Conservation (phyloP, 2,113 vertebrate species). For the Cricetomys ansorgei region DNA sequence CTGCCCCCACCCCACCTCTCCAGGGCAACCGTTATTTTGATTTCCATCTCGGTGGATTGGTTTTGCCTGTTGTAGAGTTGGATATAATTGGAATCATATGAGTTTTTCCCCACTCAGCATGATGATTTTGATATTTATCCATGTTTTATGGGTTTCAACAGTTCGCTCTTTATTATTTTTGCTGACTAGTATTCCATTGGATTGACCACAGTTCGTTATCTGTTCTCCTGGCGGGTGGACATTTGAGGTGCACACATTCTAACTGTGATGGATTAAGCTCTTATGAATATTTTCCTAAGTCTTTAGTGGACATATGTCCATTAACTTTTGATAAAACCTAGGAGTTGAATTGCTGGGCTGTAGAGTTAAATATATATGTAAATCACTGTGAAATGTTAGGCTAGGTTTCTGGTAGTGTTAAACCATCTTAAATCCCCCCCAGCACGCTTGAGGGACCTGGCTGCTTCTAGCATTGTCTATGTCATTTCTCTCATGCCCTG, state of each 20-base stretch:
- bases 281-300: not conserved
- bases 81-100: conserved; percentile 33
- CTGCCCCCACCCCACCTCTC: not conserved
- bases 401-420: not conserved
- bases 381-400: not conserved
- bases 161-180: conserved; percentile 19
- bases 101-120: not conserved
- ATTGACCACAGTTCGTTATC: not conserved
- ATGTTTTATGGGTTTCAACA: not conserved
- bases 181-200: not conserved
- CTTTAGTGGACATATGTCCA: conserved; percentile 10
- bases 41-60: not conserved
- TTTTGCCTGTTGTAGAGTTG: conserved; percentile 46
- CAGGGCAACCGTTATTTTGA: not conserved
- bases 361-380: not conserved
- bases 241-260: not conserved
- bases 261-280: not conserved
- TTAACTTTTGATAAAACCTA: conserved; percentile 7
- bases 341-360: not conserved
- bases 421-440: not conserved
- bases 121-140: conserved; percentile 11
- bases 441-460: not conserved
- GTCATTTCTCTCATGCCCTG: not conserved
- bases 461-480: not conserved
- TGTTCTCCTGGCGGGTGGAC: not conserved